Conservation (phyloP, 2,797 vertebrate genomes). For the Potorous gilbertii region DNA sequence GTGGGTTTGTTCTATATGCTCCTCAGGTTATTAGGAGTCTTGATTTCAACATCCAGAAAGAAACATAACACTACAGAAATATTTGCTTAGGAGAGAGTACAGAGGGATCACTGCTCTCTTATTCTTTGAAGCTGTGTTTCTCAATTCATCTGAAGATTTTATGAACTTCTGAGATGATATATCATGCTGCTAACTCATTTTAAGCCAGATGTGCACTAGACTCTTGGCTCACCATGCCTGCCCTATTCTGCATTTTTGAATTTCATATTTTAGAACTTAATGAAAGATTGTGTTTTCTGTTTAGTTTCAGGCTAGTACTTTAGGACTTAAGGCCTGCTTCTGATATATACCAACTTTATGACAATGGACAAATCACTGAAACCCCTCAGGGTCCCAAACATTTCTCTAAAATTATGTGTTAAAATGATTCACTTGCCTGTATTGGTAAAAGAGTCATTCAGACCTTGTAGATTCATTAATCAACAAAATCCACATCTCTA, state of each 20-base stretch:
- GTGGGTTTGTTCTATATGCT: background rate
- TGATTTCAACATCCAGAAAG: background rate
- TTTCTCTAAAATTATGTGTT: background rate
- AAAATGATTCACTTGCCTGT: background rate
- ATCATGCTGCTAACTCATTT: background rate
- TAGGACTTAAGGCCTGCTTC: background rate
- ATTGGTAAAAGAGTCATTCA: background rate
- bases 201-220: background rate
- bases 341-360: background rate
- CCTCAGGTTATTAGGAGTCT: background rate
- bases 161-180: background rate
- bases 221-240: background rate
- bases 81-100: background rate
- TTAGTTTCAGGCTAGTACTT: background rate
- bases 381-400: background rate
- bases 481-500: background rate
- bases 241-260: background rate
- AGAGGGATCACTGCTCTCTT: background rate
- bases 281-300: background rate
- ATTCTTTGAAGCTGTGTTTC: background rate
- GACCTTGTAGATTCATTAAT: background rate
- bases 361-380: background rate
- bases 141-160: background rate
- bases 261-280: background rate
- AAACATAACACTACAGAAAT: background rate